These are phyloP conservation scores for Calephelis virginiensis DNA, from an alignment of 1,140 invertebrate species.

Conservation along the genomic window DNA sequence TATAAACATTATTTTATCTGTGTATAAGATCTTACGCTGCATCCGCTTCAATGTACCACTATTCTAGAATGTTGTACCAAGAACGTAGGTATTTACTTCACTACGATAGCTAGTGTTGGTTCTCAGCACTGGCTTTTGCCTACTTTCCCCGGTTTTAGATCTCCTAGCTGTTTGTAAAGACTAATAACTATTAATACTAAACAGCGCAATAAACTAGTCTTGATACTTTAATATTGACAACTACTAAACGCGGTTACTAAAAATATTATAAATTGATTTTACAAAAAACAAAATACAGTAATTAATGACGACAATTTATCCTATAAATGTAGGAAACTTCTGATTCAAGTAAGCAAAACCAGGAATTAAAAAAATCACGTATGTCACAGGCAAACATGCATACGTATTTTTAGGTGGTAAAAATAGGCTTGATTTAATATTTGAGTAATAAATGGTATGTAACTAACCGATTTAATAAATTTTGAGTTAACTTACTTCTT, in stretches of 20 bases:
- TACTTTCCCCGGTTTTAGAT: slow-evolving; percentile 65
- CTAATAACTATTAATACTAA: slow-evolving; percentile 48
- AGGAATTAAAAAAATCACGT: too few species aligned
- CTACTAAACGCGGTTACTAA: neutral
- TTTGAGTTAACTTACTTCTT: too few species aligned
- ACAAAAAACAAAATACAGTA: too few species aligned
- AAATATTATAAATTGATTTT: neutral
- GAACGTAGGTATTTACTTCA: slow-evolving; percentile 8
- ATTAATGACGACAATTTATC: too few species aligned
- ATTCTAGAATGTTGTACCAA: slow-evolving; percentile 10
- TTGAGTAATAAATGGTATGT: too few species aligned
- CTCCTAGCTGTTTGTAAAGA: slow-evolving; percentile 39
- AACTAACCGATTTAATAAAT: too few species aligned
- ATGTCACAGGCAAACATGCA: too few species aligned
- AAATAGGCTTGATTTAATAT: too few species aligned
- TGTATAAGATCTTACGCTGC: neutral
- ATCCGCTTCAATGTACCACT: slow-evolving; percentile 3
- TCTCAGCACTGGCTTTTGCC: slow-evolving; percentile 30
- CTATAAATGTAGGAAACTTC: too few species aligned
- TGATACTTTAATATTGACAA: slow-evolving; percentile 28
- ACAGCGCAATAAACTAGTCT: slow-evolving; percentile 28
- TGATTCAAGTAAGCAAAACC: too few species aligned
- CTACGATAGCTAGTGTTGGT: slow-evolving; percentile 14
- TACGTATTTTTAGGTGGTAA: too few species aligned
- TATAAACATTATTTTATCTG: too few species aligned